Percentiles rank a stretch among this genome's conserved stretches.
These are phyloP conservation scores for Lytechinus variegatus DNA, from an alignment of 35 echinoderm and acorn worm species.

Conservation along the genomic window DNA sequence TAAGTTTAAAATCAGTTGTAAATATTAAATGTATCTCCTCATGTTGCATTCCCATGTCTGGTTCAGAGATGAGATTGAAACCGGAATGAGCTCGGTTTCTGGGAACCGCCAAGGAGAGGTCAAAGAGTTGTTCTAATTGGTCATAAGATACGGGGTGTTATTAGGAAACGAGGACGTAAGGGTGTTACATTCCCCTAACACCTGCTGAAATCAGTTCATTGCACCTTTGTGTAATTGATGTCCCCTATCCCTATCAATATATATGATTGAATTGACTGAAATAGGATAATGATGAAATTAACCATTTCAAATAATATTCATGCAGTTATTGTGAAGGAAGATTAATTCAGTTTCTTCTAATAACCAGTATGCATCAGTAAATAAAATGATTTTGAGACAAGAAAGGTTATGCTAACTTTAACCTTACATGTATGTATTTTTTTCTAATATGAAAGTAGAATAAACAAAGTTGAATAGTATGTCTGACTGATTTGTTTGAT, in stretches of 20 bases:
- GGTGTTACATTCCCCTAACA: background rate
- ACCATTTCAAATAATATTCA: background rate
- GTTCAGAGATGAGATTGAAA: background rate
- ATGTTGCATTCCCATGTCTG: no score
- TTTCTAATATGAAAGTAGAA: background rate
- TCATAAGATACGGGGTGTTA: background rate
- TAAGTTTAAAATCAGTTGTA: no score
- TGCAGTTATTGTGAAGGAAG: background rate
- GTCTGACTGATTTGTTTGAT: no score
- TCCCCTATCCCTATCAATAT: no score
- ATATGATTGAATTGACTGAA: no score
- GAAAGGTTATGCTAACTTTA: background rate
- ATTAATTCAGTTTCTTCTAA: no score
- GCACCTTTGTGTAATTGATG: background rate
- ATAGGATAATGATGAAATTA: background rate
- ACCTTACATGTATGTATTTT: background rate
- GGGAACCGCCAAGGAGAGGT: background rate
- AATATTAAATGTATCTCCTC: no score
- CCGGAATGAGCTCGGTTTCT: background rate
- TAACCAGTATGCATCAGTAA: no score
- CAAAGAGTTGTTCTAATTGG: background rate
- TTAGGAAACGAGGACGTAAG: slow-evolving; percentile 1
- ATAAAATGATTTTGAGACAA: background rate
- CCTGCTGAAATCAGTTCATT: background rate
- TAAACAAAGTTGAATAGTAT: background rate